phyloP scores from a whole-genome alignment of 2,797 vertebrate genomes.

The Sitta carolinensis region DNA sequence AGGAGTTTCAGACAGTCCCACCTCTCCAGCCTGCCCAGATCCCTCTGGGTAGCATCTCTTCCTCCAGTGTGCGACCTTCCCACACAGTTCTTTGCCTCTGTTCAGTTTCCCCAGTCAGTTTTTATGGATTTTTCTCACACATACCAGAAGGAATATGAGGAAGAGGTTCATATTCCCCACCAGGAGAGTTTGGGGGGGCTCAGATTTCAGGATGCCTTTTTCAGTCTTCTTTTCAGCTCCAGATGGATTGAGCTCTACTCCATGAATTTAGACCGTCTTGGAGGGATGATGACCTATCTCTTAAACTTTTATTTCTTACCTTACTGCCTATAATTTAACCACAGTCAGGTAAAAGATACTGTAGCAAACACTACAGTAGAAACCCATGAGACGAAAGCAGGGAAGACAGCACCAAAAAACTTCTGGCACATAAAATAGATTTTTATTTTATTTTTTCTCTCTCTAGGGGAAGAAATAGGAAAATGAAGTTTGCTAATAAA shows the following conservation, averaged over 20 bases:
- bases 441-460: background rate
- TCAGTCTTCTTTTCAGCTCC: background rate
- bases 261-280: background rate
- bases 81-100: background rate
- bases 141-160: background rate
- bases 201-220: background rate
- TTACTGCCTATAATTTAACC: background rate
- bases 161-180: fast-evolving
- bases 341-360: background rate
- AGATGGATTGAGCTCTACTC: fast-evolving
- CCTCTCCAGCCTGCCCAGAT: background rate
- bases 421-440: background rate
- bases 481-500: background rate
- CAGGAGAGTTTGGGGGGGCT: background rate
- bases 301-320: background rate
- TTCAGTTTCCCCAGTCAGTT: background rate
- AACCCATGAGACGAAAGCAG: background rate
- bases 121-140: background rate
- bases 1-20: background rate
- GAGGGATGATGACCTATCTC: background rate
- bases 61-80: fast-evolving
- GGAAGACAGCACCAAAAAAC: background rate
- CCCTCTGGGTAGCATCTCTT: no score
- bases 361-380: background rate
- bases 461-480: background rate